A percentile compares a stretch with the other conserved stretches of the same genome.
These are phyloP conservation scores for Hypselothyrea guttata DNA, from an alignment of 2,888 invertebrate species.

Conservation along the genomic window DNA sequence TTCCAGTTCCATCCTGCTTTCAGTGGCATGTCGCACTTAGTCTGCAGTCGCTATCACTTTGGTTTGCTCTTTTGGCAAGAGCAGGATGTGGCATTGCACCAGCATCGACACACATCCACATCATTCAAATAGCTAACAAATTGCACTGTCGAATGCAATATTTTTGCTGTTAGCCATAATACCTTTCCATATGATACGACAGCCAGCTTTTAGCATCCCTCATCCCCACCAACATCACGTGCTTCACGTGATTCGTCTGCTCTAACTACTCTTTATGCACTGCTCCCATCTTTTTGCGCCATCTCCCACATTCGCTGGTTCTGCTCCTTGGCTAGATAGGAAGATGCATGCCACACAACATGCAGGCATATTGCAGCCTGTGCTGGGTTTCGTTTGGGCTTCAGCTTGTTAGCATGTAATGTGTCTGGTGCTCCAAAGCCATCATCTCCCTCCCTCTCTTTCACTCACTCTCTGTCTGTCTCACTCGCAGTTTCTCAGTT, in stretches of 20 bases:
- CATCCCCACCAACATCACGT: background rate
- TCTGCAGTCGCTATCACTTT: constrained; percentile 34
- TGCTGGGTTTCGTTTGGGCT: constrained; percentile 13
- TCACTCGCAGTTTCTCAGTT: background rate
- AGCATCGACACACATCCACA: constrained; percentile 46
- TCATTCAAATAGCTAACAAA: constrained; percentile 77
- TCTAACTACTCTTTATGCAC: background rate
- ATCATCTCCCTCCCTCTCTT: constrained; percentile 7
- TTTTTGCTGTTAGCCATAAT: constrained; percentile 77
- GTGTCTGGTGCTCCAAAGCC: constrained; percentile 53
- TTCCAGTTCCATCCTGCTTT: background rate
- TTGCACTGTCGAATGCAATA: constrained; percentile 79
- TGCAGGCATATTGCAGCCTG: constrained; percentile 21
- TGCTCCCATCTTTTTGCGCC: background rate
- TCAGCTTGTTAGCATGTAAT: constrained; percentile 75
- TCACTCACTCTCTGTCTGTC: background rate
- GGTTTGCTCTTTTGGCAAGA: constrained; percentile 25
- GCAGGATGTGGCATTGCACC: background rate
- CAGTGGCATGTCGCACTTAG: too few species aligned
- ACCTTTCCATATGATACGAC: constrained; percentile 77
- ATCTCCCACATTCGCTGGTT: constrained; percentile 6
- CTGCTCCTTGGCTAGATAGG: constrained; percentile 43
- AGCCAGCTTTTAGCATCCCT: constrained; percentile 32
- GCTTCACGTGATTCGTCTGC: background rate
- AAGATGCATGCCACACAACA: constrained; percentile 52